Percentiles rank a stretch among this genome's conserved stretches.
phyloP scores from a whole-genome alignment of 2,888 invertebrate genomes.

The Apoda limacodes region DNA sequence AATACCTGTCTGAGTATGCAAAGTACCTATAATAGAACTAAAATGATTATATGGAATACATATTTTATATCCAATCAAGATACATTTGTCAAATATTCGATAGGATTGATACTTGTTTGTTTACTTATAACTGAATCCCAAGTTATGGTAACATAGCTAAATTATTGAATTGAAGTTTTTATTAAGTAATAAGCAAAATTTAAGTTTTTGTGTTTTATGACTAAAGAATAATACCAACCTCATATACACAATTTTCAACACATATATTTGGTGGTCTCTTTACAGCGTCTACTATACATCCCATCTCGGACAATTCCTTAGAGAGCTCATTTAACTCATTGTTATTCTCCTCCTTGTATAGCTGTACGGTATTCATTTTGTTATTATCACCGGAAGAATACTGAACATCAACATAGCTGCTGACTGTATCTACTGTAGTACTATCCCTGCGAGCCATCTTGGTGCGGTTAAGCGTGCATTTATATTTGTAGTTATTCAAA shows the following conservation, averaged over 20 bases:
- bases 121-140: no score
- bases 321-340: conserved; percentile 58
- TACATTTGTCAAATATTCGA: no score
- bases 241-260: conserved; percentile 48
- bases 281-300: conserved; percentile 53
- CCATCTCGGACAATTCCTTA: conserved; percentile 57
- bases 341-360: conserved; percentile 56
- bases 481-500: no score
- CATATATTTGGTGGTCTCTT: conserved; percentile 56
- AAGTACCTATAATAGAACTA: no score
- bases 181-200: no score
- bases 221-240: conserved; percentile 10
- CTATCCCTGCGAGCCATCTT: conserved; percentile 45
- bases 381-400: conserved; percentile 54
- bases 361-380: conserved; percentile 41
- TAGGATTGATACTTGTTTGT: no score
- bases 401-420: conserved; percentile 35
- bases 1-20: no score
- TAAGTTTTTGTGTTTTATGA: no score
- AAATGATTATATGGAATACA: no score
- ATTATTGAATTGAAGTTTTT: no score
- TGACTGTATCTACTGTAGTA: conserved; percentile 29
- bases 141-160: no score
- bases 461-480: conserved; percentile 42
- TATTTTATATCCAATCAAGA: no score